These are phyloP conservation scores for Heliangelus exortis DNA, from an alignment of 2,797 vertebrate genomes.

Conservation along the genomic window DNA sequence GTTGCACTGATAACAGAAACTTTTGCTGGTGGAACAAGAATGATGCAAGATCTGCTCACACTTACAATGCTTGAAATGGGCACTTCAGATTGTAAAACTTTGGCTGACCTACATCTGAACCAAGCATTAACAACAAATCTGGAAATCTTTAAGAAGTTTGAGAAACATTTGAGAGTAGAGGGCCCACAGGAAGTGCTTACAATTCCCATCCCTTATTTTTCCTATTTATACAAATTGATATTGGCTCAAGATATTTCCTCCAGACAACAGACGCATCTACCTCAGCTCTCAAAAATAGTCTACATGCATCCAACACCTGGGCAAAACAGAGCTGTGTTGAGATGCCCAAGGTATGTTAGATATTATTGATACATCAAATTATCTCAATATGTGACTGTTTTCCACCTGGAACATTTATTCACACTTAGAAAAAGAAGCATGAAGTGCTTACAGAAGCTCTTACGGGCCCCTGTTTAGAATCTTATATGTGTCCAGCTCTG, in stretches of 20 bases:
- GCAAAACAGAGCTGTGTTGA: background rate
- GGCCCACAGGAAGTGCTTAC: background rate
- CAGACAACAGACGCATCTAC: background rate
- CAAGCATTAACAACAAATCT: background rate
- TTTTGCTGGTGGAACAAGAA: background rate
- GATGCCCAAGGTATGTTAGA: no score
- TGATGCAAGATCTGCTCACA: background rate
- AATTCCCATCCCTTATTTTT: background rate
- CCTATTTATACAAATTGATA: background rate
- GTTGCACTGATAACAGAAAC: background rate
- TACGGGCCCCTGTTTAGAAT: background rate
- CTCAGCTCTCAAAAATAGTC: background rate
- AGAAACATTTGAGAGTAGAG: background rate
- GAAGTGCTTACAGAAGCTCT: background rate
- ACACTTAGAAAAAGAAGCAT: background rate
- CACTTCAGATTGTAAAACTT: background rate
- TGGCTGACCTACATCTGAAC: background rate
- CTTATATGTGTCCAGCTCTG: background rate
- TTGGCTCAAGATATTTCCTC: background rate
- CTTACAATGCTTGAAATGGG: background rate
- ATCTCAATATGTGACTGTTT: background rate
- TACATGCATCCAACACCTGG: background rate
- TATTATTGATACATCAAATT: background rate
- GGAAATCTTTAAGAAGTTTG: background rate
- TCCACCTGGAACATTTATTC: background rate